phyloP scores from a whole-genome alignment of 1,140 invertebrate species.

The Drosophila obscura region DNA sequence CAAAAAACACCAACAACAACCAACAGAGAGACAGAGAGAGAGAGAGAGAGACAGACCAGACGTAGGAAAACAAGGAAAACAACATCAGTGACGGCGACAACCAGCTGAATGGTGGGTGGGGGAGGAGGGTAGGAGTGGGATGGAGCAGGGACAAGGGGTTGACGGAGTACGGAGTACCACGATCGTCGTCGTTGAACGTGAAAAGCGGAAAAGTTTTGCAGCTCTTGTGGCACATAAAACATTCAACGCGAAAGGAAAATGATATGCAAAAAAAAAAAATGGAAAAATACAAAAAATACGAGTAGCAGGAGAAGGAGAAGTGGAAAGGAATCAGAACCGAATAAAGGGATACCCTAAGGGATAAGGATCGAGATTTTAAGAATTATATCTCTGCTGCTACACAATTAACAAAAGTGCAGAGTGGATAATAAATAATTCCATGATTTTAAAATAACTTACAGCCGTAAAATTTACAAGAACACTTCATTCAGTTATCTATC shows the following conservation, averaged over 20 bases:
- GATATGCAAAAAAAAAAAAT: slow-evolving; percentile 41
- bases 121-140: slow-evolving; percentile 26
- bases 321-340: slow-evolving; percentile 2
- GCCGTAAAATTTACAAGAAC: too few species aligned
- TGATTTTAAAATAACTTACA: too few species aligned
- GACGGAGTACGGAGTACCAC: slow-evolving; percentile 60
- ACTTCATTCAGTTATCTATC: too few species aligned
- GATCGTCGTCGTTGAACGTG: slow-evolving; percentile 84
- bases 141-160: slow-evolving; percentile 13
- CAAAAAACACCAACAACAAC: slow-evolving; percentile 40
- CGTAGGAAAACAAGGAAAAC: slow-evolving; percentile 67
- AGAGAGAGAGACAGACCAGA: slow-evolving; percentile 24
- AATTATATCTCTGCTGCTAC: too few species aligned
- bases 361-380: too few species aligned
- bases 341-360: slow-evolving; percentile 9
- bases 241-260: slow-evolving; percentile 50
- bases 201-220: slow-evolving; percentile 83
- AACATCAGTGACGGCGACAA: slow-evolving; percentile 47
- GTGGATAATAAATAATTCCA: too few species aligned
- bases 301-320: slow-evolving; percentile 7
- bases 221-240: slow-evolving; percentile 68
- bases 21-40: background rate
- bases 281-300: background rate
- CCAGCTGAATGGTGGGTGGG: slow-evolving; percentile 9
- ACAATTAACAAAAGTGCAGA: too few species aligned